Conservation (phyloP, 1,140 invertebrate genomes). For the Gonatopus flavifemur region DNA sequence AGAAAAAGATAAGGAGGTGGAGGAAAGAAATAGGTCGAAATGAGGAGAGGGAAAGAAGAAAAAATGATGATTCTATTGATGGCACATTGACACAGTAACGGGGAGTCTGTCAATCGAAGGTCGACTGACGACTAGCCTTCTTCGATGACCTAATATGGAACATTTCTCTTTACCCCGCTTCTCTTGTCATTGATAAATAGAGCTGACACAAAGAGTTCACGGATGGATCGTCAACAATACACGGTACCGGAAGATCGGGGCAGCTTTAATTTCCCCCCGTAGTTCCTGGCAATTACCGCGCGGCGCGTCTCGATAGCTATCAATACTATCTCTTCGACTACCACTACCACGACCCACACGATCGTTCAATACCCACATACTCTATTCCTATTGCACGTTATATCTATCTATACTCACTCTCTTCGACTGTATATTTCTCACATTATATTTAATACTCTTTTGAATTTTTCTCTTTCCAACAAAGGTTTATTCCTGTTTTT, state of each 20-base stretch:
- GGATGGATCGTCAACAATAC: too few species aligned
- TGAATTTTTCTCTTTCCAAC: too few species aligned
- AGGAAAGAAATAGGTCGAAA: too few species aligned
- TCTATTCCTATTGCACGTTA: conserved; percentile 30
- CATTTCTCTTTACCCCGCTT: too few species aligned
- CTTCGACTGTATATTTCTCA: neutral
- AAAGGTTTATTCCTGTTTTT: too few species aligned
- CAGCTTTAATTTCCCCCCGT: conserved; percentile 55
- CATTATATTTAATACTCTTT: too few species aligned
- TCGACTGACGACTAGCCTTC: too few species aligned
- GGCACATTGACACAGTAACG: conserved; percentile 55
- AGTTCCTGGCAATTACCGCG: conserved; percentile 56
- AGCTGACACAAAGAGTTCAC: too few species aligned
- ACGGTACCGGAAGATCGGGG: conserved; percentile 48
- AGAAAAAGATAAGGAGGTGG: too few species aligned
- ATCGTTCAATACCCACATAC: conserved; percentile 20
- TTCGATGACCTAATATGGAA: too few species aligned
- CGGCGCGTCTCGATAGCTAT: conserved; percentile 49
- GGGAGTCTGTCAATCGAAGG: conserved; percentile 43
- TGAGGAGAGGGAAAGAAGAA: conserved; percentile 10
- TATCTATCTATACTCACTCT: conserved; percentile 11
- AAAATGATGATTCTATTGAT: too few species aligned
- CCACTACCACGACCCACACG: conserved; percentile 1
- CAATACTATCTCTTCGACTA: conserved; percentile 52
- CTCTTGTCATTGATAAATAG: conserved; percentile 50